Evolutionary conservation across 2,888 invertebrate species (phyloP).

Genomic region (Cheilosia soror): DNA sequence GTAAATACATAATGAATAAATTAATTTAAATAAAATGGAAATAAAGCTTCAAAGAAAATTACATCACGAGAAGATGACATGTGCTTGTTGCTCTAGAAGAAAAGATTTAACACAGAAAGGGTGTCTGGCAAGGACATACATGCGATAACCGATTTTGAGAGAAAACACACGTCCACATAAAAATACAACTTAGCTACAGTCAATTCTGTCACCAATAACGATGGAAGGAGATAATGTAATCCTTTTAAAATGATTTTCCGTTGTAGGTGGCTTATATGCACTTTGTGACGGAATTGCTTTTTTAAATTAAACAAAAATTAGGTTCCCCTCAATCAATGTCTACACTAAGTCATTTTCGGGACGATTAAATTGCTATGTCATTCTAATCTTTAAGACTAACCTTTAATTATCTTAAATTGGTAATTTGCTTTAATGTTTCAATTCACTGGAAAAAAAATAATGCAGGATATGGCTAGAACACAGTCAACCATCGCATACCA

Average conservation of each 20-base stretch:
- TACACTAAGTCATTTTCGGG: neutral
- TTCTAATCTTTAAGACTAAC: neutral
- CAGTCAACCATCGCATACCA: too few relatives aligned
- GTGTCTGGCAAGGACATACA: slow-evolving; percentile 12
- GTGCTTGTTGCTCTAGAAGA: slow-evolving; percentile 53
- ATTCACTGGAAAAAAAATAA: neutral
- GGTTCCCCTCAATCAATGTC: neutral
- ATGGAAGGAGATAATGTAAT: neutral
- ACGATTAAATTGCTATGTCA: neutral
- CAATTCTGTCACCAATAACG: neutral
- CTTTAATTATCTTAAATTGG: slow-evolving; percentile 9
- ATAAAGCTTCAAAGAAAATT: slow-evolving; percentile 5
- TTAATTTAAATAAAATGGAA: slow-evolving; percentile 24
- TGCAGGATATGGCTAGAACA: neutral
- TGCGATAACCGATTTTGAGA: slow-evolving; percentile 18
- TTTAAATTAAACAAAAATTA: neutral
- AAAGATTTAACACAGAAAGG: neutral
- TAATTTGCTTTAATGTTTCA: neutral
- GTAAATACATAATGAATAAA: slow-evolving; percentile 5
- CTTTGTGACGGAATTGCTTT: neutral
- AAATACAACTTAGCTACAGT: neutral
- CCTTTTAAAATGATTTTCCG: neutral
- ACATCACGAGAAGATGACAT: slow-evolving; percentile 30
- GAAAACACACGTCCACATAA: neutral
- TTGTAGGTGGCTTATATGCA: neutral